A percentile compares a stretch with the other conserved stretches of the same genome.
Conservation (phyloP, 2,113 vertebrate genomes). For the Aplodontia rufa region DNA sequence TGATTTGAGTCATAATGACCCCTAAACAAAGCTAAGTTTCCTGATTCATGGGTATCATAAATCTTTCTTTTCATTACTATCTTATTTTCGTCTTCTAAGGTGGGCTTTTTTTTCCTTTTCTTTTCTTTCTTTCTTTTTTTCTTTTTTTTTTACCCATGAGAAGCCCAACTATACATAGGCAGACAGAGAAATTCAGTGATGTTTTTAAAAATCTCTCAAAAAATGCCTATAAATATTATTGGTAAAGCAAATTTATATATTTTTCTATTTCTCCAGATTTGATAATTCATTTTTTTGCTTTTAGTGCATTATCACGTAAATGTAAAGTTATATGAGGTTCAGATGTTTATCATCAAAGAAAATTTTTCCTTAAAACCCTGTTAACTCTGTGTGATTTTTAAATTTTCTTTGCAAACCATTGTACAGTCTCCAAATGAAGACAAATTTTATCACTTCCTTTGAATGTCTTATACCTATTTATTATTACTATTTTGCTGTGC, state of each 20-base stretch:
- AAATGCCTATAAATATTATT: neutral
- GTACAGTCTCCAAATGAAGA: neutral
- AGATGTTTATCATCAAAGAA: neutral
- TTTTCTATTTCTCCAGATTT: neutral
- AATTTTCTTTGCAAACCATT: neutral
- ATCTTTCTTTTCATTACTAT: neutral
- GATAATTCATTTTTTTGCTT: neutral
- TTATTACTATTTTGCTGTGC: neutral
- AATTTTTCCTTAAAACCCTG: neutral
- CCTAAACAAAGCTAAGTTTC: neutral
- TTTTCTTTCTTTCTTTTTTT: too few relatives aligned
- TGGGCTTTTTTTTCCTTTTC: too few relatives aligned
- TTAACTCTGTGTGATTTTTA: neutral
- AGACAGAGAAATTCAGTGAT: too few relatives aligned
- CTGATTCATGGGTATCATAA: neutral
- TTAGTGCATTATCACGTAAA: neutral
- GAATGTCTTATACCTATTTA: too few relatives aligned
- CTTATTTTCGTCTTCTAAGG: neutral
- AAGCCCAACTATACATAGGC: too few relatives aligned
- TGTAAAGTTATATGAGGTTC: neutral
- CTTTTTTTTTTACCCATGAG: too few relatives aligned
- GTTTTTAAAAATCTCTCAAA: neutral
- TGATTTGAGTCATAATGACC: neutral
- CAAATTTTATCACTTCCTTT: neutral
- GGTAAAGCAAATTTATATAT: neutral